Evolutionary conservation across 1,140 invertebrate species (phyloP), one percentile per base, ranked within the genome.

Genomic region (Bombus ignitus): DNA sequence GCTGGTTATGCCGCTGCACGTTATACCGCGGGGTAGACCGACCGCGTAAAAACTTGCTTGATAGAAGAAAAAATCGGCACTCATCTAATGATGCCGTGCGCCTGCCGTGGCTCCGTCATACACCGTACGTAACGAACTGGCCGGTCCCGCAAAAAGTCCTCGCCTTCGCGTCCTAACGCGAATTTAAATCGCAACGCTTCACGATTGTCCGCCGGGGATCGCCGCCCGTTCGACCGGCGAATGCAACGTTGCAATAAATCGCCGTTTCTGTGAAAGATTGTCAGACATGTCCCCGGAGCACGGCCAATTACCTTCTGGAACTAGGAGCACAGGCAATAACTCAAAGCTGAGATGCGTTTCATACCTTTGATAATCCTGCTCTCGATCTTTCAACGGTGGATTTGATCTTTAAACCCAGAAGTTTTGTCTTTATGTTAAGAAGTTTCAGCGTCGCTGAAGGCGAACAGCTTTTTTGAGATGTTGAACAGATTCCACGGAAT

Each of bases 31-130:
- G 68, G 79, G 81, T 74, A 65, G 37, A n/a, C 22, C 12, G 59
- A 32, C 5, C 57, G 53, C 28, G 71, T 82, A 82, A 82, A 75
- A 82, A 82, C 81, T 82, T 82, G 81, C 81, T 28, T n/a, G 71
- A 66, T 74, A 42, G 73, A 37, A 32, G 39, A 82, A 82, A 82
- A 82, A 82, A 82, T 82, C 71, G 57, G 37, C 81, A n/a, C 39
- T 82, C 57, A 82, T 65, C 81, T 82, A 75, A 82, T 82, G 81
- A 82, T 81, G 80, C 70, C 81, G 68, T 22, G 47, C 66, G 44
- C 37, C 76, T n/a, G 71, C 44, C 73, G n/a, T 73, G 39, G 37
- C 53, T 73, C 70, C 80, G 53, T 59, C 70, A 44, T 81, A 59
- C 71, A 28, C 70, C 37, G 53, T 35, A 25, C 32, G 25, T 82